These are phyloP conservation scores for Halotydeus destructor DNA, from an alignment of 1,140 invertebrate species.

Conservation along the genomic window DNA sequence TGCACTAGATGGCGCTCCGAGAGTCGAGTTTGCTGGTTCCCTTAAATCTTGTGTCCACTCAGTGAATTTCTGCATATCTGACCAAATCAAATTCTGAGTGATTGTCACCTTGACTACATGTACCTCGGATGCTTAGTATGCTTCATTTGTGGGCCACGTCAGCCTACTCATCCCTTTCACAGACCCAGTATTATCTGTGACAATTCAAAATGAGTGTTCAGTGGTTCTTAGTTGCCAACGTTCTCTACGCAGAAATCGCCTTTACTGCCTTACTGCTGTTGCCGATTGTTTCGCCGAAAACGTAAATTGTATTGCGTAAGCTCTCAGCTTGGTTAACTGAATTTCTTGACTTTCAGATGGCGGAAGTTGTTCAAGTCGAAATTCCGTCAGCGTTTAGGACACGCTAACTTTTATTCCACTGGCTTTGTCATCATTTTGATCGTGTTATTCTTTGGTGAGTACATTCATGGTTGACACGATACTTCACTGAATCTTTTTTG, in stretches of 20 bases:
- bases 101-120: no score
- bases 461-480: conserved; percentile 10
- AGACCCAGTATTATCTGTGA: not conserved
- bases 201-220: conserved; percentile 60
- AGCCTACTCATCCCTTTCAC: no score
- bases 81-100: no score
- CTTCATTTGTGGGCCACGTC: no score
- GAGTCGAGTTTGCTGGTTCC: no score
- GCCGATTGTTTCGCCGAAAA: conserved; percentile 40
- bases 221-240: conserved; percentile 79
- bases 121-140: no score
- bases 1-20: no score
- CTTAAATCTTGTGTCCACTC: no score
- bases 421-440: conserved; percentile 57
- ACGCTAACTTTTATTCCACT: conserved; percentile 69
- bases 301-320: conserved; percentile 1
- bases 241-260: conserved; percentile 70
- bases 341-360: conserved; percentile 39
- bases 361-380: conserved; percentile 78
- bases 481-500: conserved; percentile 2
- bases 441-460: conserved; percentile 39
- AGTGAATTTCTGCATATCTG: no score
- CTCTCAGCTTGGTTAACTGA: conserved; percentile 1
- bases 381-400: conserved; percentile 54
- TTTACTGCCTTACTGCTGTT: conserved; percentile 64